phyloP scores from a whole-genome alignment of 1,140 invertebrate species.

The Drosophila oshimai region DNA sequence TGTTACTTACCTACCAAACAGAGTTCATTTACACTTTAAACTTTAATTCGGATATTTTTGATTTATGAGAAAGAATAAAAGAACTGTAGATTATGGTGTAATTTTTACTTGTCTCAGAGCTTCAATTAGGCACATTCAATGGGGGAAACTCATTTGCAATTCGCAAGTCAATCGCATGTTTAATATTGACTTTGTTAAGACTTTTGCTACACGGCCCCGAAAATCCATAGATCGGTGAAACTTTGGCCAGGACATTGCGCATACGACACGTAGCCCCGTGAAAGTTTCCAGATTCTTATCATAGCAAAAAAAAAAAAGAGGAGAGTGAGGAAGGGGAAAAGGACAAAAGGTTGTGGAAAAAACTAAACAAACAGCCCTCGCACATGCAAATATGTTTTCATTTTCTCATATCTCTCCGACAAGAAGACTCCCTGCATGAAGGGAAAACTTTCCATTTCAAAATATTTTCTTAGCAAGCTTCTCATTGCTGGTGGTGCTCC shows the following conservation, averaged over 20 bases:
- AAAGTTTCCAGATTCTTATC: constrained; percentile 29
- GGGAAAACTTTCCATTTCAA: constrained; percentile 44
- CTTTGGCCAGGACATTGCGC: constrained; percentile 26
- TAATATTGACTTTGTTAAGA: constrained; percentile 29
- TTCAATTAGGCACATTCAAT: constrained; percentile 1
- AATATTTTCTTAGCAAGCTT: constrained; percentile 47
- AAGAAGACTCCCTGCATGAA: neutral
- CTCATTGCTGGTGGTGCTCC: constrained; percentile 20
- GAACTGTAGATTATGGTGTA: neutral
- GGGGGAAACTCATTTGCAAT: constrained; percentile 7
- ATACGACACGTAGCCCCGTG: constrained; percentile 19
- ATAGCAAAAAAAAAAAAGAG: neutral
- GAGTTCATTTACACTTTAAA: constrained; percentile 1
- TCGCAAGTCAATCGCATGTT: constrained; percentile 1
- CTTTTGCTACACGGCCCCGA: constrained; percentile 2
- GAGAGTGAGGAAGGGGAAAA: neutral
- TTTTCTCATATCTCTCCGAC: constrained; percentile 29
- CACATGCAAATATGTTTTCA: constrained; percentile 40
- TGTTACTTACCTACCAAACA: constrained; percentile 1
- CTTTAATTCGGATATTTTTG: neutral
- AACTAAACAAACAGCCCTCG: constrained; percentile 30
- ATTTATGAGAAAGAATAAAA: neutral
- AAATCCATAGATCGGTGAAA: constrained; percentile 27
- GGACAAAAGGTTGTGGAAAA: neutral
- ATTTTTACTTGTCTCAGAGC: neutral